Percentiles rank a stretch among this genome's conserved stretches.
Evolutionary conservation across 1,140 invertebrate species (phyloP).

Genomic region (Lethrus apterus): DNA sequence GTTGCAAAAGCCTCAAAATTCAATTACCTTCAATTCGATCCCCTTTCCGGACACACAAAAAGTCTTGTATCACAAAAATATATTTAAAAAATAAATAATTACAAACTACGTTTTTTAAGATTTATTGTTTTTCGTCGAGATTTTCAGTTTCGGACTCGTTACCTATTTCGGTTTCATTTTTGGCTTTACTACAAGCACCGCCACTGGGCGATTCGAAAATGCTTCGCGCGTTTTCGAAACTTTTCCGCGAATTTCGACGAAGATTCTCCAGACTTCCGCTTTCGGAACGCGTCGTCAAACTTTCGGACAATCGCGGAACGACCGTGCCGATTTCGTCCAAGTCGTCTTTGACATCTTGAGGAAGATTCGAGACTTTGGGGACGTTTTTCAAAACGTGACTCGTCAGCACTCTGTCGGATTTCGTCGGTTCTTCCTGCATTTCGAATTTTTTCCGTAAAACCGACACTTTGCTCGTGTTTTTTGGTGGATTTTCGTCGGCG

Average conservation of each 20-base stretch:
- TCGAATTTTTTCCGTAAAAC: slow-evolving; percentile 14
- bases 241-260: background rate
- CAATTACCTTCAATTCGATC: too few species aligned
- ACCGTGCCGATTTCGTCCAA: background rate
- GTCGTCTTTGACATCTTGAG: background rate
- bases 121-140: background rate
- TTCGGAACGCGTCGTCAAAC: too few species aligned
- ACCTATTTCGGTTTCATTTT: background rate
- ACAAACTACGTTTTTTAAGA: background rate
- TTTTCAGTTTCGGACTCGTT: background rate
- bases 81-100: background rate
- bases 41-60: too few species aligned
- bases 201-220: slow-evolving; percentile 7
- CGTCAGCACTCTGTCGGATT: background rate
- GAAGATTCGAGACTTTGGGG: slow-evolving; percentile 7
- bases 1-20: too few species aligned
- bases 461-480: slow-evolving; percentile 4
- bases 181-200: background rate
- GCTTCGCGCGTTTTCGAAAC: slow-evolving; percentile 10
- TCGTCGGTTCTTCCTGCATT: background rate
- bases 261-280: slow-evolving; percentile 7
- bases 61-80: too few species aligned
- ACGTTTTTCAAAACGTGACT: slow-evolving; percentile 8
- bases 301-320: too few species aligned
- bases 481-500: slow-evolving; percentile 6